Percentiles rank a stretch among this genome's conserved stretches.
Conservation (phyloP, 2,113 vertebrate species). For the Sinosuthora webbiana region DNA sequence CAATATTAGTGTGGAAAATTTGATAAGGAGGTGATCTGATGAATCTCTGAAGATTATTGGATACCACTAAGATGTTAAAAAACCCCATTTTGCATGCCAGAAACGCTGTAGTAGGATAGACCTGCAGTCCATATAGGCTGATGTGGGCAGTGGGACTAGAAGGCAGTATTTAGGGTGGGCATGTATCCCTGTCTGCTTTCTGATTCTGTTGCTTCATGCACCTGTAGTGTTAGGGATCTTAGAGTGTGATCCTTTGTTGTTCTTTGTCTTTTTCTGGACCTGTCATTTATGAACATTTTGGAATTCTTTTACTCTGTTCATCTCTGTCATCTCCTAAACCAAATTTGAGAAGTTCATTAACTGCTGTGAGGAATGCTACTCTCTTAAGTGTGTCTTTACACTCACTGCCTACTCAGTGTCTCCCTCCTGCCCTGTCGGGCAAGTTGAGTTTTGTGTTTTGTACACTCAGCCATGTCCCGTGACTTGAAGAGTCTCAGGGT, state of each 20-base stretch:
- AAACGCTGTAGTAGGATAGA: not conserved
- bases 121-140: not conserved
- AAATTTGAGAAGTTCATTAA: not conserved
- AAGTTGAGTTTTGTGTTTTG: not conserved
- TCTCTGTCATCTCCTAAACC: not conserved
- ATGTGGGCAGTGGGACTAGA: not conserved
- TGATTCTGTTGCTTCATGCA: not conserved
- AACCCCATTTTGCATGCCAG: fast-evolving
- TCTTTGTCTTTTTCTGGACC: not conserved
- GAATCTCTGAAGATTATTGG: not conserved
- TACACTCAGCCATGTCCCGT: not conserved
- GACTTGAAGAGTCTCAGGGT: not conserved
- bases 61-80: not conserved
- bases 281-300: not conserved
- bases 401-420: not conserved
- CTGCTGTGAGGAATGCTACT: not conserved
- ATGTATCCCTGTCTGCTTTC: not conserved
- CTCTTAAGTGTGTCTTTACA: not conserved
- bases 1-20: not conserved
- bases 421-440: not conserved
- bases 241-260: not conserved
- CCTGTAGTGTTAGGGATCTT: not conserved
- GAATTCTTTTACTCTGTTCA: not conserved
- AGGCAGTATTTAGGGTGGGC: not conserved
- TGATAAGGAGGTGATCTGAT: not conserved